Conservation (phyloP, 2,113 vertebrate genomes). For the Prinia subflava region DNA sequence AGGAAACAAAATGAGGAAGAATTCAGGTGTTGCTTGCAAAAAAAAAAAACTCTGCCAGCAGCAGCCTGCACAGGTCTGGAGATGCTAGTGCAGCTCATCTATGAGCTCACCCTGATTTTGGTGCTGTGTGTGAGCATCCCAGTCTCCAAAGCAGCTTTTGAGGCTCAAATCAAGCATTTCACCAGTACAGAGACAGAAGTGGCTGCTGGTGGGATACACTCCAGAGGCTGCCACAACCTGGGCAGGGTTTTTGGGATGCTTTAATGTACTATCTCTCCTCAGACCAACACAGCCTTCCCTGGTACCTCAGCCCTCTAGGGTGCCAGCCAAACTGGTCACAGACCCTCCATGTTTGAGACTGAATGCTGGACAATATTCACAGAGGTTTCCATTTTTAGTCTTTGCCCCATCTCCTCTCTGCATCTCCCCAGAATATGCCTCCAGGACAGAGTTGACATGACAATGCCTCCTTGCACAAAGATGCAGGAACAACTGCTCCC, state of each 20-base stretch:
- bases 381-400: neutral
- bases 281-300: neutral
- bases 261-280: neutral
- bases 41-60: neutral
- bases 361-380: neutral
- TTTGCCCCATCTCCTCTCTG: neutral
- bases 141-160: neutral
- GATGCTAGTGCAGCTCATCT: neutral
- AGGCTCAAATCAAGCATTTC: neutral
- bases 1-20: neutral
- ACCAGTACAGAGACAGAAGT: neutral
- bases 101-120: no score
- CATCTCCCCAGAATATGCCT: neutral
- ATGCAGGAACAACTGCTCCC: neutral
- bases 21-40: neutral
- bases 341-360: neutral
- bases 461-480: neutral
- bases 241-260: neutral
- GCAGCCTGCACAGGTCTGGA: neutral
- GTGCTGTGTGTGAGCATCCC: neutral
- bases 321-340: neutral
- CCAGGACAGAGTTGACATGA: rapidly evolving
- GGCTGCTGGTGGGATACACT: neutral
- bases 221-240: neutral
- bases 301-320: neutral